Percentiles rank a stretch among this genome's conserved stretches.
Evolutionary conservation across 2,797 vertebrate species (phyloP).

Genomic region (Gallinago solitaria): DNA sequence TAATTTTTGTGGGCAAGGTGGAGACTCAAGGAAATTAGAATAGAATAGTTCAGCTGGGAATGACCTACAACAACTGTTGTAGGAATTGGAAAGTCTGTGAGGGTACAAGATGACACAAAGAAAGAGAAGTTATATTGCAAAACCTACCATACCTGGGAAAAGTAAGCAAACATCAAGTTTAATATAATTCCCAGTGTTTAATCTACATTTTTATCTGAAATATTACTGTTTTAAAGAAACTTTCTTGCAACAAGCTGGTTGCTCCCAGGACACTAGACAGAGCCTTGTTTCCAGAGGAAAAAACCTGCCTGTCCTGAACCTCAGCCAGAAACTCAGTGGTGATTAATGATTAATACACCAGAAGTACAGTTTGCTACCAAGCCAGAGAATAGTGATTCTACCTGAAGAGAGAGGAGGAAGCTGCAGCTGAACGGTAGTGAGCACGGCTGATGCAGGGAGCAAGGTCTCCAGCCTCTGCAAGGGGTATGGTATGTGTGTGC

Average conservation of each 20-base stretch:
- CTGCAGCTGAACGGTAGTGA: not conserved
- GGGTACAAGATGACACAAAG: not conserved
- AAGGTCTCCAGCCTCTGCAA: not conserved
- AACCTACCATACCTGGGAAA: not conserved
- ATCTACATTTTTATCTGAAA: not conserved
- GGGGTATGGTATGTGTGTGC: accelerated
- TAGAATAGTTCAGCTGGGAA: not conserved
- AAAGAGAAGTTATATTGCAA: not conserved
- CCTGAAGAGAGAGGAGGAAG: not conserved
- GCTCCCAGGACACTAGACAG: not conserved
- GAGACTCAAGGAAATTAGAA: not conserved
- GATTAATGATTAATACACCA: not conserved
- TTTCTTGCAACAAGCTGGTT: not conserved
- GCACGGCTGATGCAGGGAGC: not conserved
- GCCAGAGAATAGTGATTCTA: not conserved
- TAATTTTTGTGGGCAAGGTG: not conserved
- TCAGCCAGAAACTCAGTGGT: not conserved
- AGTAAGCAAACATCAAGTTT: not conserved
- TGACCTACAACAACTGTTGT: not conserved
- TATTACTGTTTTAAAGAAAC: not conserved
- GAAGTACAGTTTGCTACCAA: not conserved
- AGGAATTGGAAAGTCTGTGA: not conserved
- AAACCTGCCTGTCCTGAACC: not conserved
- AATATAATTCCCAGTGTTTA: not conserved
- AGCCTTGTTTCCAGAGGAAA: not conserved